phyloP scores from a whole-genome alignment of 2,888 invertebrate species.

The Tineola bisselliella region DNA sequence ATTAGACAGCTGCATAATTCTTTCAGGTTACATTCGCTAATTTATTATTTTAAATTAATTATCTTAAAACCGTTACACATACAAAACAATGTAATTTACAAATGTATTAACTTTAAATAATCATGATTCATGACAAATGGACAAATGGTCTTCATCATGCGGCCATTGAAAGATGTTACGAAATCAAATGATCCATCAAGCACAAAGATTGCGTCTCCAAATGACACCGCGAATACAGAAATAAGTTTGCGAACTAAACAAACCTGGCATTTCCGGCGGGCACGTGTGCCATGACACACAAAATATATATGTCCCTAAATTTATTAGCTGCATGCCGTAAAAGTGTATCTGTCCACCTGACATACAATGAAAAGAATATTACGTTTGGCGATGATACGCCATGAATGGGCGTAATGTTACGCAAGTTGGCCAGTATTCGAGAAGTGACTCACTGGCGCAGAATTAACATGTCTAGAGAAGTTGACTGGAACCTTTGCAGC shows the following conservation, averaged over 20 bases:
- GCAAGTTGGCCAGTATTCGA: slow-evolving; percentile 41
- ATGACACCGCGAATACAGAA: slow-evolving; percentile 55
- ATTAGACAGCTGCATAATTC: slow-evolving; percentile 30
- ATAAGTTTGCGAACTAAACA: slow-evolving; percentile 63
- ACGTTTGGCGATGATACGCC: slow-evolving; percentile 35
- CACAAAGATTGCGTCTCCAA: slow-evolving; percentile 52
- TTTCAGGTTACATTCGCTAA: neutral
- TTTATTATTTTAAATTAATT: neutral
- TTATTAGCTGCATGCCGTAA: slow-evolving; percentile 23
- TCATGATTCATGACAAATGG: no score
- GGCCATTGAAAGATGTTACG: slow-evolving; percentile 44
- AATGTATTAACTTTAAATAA: no score
- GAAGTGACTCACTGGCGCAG: slow-evolving; percentile 45
- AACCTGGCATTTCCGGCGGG: slow-evolving; percentile 57
- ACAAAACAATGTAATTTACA: no score
- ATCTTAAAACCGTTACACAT: no score
- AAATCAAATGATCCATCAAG: slow-evolving; percentile 25
- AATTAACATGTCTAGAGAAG: slow-evolving; percentile 44
- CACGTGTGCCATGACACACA: slow-evolving; percentile 48
- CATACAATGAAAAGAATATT: neutral
- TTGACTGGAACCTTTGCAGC: slow-evolving; percentile 35
- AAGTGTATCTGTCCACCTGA: neutral
- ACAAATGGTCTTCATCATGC: slow-evolving; percentile 17
- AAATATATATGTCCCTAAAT: slow-evolving; percentile 25
- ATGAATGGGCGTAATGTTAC: slow-evolving; percentile 51